A percentile compares a stretch with the other conserved stretches of the same genome.
Evolutionary conservation across 2,113 vertebrate genomes (phyloP).

Genomic region (Mola mola): DNA sequence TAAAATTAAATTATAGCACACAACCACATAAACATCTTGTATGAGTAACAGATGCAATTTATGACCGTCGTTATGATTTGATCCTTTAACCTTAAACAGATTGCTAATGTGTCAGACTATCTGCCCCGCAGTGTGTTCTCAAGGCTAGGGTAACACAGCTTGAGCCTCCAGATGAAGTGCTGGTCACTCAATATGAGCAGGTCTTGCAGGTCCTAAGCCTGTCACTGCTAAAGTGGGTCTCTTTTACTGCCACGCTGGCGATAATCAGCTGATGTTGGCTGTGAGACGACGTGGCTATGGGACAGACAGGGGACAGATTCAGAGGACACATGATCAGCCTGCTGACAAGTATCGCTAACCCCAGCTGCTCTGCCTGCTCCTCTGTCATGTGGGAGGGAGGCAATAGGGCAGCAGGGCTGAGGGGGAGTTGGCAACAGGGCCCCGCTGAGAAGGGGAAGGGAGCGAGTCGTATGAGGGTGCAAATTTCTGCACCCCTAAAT

Average conservation of each 20-base stretch:
- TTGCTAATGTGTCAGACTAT: slow-evolving; percentile 78
- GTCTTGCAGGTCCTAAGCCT: slow-evolving; percentile 73
- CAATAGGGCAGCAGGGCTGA: slow-evolving; percentile 11
- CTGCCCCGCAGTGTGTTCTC: slow-evolving; percentile 67
- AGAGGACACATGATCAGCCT: slow-evolving; percentile 62
- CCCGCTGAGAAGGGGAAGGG: slow-evolving; percentile 61
- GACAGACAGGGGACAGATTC: slow-evolving; percentile 66
- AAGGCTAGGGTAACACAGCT: slow-evolving; percentile 60
- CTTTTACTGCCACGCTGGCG: slow-evolving; percentile 78
- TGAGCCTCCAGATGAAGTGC: slow-evolving; percentile 71
- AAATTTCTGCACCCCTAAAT: slow-evolving; percentile 71
- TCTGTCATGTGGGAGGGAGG: slow-evolving; percentile 63
- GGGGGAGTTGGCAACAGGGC: slow-evolving; percentile 72
- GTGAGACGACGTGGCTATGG: slow-evolving; percentile 60
- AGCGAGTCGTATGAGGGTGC: slow-evolving; percentile 49
- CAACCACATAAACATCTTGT: slow-evolving; percentile 69
- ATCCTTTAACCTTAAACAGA: slow-evolving; percentile 77
- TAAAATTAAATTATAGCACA: slow-evolving; percentile 62
- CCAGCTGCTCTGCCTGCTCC: slow-evolving; percentile 63
- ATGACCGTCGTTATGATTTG: slow-evolving; percentile 63
- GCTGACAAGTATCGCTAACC: slow-evolving; percentile 78
- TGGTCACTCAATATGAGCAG: slow-evolving; percentile 73
- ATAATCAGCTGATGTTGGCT: slow-evolving; percentile 82
- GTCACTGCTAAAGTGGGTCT: slow-evolving; percentile 75
- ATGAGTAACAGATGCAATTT: slow-evolving; percentile 69